These are phyloP conservation scores for Malaclemys terrapin DNA, from an alignment of 2,113 vertebrate genomes.

Conservation along the genomic window DNA sequence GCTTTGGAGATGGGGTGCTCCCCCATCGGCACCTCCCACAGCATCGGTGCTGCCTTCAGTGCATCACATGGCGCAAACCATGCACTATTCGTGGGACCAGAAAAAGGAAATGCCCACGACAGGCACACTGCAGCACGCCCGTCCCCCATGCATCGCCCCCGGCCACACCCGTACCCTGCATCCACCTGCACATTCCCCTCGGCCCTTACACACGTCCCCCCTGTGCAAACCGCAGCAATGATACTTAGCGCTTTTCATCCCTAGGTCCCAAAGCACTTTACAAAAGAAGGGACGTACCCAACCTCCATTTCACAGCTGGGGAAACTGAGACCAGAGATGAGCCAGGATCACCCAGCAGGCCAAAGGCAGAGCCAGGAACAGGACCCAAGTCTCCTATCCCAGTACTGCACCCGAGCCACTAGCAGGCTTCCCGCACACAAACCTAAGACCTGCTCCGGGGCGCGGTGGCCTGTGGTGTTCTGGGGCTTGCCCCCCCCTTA, in stretches of 20 bases:
- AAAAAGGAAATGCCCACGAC: neutral
- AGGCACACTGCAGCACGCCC: neutral
- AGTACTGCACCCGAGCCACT: neutral
- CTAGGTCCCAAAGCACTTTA: neutral
- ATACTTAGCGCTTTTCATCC: neutral
- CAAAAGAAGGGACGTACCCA: neutral
- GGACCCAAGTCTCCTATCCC: neutral
- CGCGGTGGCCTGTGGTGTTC: neutral
- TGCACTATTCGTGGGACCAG: neutral
- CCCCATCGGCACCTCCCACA: neutral
- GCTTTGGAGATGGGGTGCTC: neutral
- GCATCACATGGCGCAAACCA: neutral
- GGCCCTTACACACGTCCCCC: neutral
- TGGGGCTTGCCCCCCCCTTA: neutral
- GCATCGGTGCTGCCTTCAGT: neutral
- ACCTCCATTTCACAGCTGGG: neutral
- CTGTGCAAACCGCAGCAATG: too few species aligned
- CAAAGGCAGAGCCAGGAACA: neutral
- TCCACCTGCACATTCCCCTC: neutral
- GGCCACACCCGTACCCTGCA: neutral
- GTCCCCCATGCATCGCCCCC: too few species aligned
- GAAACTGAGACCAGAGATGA: neutral
- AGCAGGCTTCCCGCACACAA: neutral
- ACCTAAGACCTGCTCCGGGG: neutral
- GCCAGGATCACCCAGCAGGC: neutral